Conservation (phyloP, 2,797 vertebrate genomes). For the Lateolabrax maculatus region DNA sequence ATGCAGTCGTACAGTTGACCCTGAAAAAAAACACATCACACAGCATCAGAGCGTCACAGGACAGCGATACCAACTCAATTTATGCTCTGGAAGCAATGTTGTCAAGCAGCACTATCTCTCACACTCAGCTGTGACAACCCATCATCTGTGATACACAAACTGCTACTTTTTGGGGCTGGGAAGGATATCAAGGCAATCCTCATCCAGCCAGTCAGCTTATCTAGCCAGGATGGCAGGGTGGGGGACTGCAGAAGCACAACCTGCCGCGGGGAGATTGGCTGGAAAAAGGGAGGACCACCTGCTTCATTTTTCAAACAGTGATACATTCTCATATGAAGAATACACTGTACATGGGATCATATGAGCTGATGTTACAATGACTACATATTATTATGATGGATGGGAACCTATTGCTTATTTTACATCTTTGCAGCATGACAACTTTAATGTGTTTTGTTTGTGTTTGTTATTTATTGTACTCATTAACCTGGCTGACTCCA, state of each 20-base stretch:
- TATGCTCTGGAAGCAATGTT: slow-evolving; percentile 57
- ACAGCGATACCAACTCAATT: slow-evolving; percentile 48
- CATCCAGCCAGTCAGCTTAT: slow-evolving; percentile 62
- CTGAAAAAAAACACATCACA: slow-evolving; percentile 34
- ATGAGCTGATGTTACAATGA: neutral
- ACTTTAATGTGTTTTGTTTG: neutral
- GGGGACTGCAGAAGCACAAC: slow-evolving; percentile 15
- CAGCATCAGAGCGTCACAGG: slow-evolving; percentile 27
- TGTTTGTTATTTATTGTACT: neutral
- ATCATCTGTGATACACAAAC: slow-evolving; percentile 68
- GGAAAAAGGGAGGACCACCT: neutral
- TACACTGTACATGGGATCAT: neutral
- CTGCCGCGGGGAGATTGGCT: slow-evolving; percentile 12
- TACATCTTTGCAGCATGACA: neutral
- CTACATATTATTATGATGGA: neutral
- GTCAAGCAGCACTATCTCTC: slow-evolving; percentile 75
- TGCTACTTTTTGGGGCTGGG: slow-evolving; percentile 49
- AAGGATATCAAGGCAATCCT: slow-evolving; percentile 69
- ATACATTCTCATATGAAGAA: neutral
- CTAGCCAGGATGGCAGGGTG: slow-evolving; percentile 12
- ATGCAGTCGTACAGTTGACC: slow-evolving; percentile 16
- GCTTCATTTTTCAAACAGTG: neutral
- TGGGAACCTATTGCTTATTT: neutral
- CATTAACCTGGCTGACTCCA: neutral
- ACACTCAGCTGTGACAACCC: slow-evolving; percentile 75